A percentile compares a stretch with the other conserved stretches of the same genome.
Conservation (phyloP, 2,888 invertebrate species). For the Clostera curtula region DNA sequence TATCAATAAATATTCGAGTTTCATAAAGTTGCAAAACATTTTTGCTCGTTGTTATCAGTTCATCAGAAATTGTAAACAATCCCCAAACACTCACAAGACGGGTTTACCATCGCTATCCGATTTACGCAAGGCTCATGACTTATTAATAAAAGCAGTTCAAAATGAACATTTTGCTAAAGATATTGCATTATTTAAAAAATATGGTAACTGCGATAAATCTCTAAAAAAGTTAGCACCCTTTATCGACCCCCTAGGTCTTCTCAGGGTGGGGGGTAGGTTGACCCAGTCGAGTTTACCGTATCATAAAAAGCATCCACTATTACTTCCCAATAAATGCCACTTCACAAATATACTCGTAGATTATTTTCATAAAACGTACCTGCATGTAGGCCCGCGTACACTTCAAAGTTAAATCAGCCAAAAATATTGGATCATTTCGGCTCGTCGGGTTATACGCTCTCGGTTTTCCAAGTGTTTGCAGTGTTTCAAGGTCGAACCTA, state of each 20-base stretch:
- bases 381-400: constrained; percentile 1
- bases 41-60: no score
- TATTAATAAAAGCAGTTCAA: background rate
- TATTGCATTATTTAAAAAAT: no score
- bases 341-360: constrained; percentile 2
- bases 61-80: no score
- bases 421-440: constrained; percentile 6
- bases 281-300: constrained; percentile 4
- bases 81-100: no score
- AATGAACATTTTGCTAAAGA: no score
- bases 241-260: constrained; percentile 3
- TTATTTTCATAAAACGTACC: background rate
- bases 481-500: constrained; percentile 4
- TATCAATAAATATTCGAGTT: no score
- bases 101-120: no score
- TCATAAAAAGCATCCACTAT: constrained; percentile 4
- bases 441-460: constrained; percentile 3
- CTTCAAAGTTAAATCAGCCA: constrained; percentile 2
- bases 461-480: constrained; percentile 4
- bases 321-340: constrained; percentile 7
- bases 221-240: constrained; percentile 6
- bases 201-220: background rate
- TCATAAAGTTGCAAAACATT: no score
- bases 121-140: no score
- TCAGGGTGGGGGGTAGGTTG: constrained; percentile 11